Base-by-base conservation (phyloP, 2,797 vertebrate species). In the Amniataba percoides region DNA sequence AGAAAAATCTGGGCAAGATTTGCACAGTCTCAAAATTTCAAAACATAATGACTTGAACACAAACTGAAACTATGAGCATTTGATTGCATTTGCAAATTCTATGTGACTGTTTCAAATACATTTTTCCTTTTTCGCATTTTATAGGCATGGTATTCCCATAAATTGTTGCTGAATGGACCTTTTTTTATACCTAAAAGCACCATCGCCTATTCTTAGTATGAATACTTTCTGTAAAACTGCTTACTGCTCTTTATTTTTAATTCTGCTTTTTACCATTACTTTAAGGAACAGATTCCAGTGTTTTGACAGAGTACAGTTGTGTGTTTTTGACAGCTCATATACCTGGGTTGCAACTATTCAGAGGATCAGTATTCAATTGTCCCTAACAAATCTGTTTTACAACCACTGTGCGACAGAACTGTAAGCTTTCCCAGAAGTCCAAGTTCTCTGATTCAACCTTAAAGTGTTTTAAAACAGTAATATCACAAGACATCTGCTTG, bases 401-500 rank as follows among this genome's bases (percentile, higher is more conserved):
- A 21, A 45, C 27, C 62, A 34, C 19, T 52, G 27, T 15, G 15
- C 1, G 3, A 49, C 31, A 31, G 18, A 25, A 71, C 42, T 70
- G 15, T 49, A 59, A 63, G 14, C 27, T 36, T 43, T 39, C 21
- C 25, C 42, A 4, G 14, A 64, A 52, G 18, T 36, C 15, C 4
- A 71, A 16, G 55, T 46, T 40, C 21, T 60, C 34, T 58, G 59
- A n/a, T 58, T 71, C 16, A 72, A 61, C 27, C 34, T 73, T 27
- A 34, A 55, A 19, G 4, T 55, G 23, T 27, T 13, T 19, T 45
- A 23, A 34, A 65, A n/a, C 2, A 19, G 18, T 31, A 19, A 55
- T 36, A 60, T 39, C n/a, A 72, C 18, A 49, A 70, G 34, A 68
- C 74, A 78, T 81, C 78, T 77, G 68, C 58, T 77, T 79, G 48